Percentiles rank a stretch among this genome's conserved stretches.
These are phyloP conservation scores for Columba livia DNA, from an alignment of 2,113 vertebrate genomes.

Conservation along the genomic window DNA sequence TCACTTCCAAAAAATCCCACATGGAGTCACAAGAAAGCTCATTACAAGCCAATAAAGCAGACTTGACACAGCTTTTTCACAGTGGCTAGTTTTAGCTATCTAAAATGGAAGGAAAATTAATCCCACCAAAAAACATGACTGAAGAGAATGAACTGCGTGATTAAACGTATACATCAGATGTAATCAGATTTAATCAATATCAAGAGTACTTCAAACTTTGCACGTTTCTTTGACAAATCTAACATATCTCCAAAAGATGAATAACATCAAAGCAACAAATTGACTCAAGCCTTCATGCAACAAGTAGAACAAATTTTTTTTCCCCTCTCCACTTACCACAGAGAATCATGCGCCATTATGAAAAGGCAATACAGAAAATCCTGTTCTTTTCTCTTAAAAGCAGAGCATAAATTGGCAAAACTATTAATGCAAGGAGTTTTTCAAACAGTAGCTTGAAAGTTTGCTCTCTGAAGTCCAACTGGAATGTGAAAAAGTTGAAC, in stretches of 20 bases:
- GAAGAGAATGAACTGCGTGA: not conserved
- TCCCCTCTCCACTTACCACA: not conserved
- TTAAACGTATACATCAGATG: not conserved
- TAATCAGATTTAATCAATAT: not conserved
- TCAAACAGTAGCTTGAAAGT: not conserved
- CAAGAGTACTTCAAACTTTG: not conserved
- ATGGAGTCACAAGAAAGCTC: not conserved
- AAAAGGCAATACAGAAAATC: not conserved
- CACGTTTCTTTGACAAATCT: not conserved
- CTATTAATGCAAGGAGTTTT: not conserved
- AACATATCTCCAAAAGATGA: not conserved
- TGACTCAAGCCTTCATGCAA: not conserved
- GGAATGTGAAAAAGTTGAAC: not conserved
- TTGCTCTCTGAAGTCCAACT: not conserved
- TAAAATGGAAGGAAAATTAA: not conserved
- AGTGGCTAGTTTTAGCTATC: not conserved
- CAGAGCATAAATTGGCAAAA: not conserved
- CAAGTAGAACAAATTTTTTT: not conserved
- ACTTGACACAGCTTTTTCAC: not conserved
- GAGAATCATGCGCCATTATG: not conserved
- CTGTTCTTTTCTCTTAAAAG: not conserved
- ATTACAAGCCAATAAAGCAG: not conserved
- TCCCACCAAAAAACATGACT: not conserved
- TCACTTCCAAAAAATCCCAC: not conserved
- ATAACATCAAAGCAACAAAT: not conserved